Percentiles rank a stretch among this genome's conserved stretches.
These are phyloP conservation scores for Resseliella maxima DNA, from an alignment of 2,888 invertebrate species.

Conservation along the genomic window DNA sequence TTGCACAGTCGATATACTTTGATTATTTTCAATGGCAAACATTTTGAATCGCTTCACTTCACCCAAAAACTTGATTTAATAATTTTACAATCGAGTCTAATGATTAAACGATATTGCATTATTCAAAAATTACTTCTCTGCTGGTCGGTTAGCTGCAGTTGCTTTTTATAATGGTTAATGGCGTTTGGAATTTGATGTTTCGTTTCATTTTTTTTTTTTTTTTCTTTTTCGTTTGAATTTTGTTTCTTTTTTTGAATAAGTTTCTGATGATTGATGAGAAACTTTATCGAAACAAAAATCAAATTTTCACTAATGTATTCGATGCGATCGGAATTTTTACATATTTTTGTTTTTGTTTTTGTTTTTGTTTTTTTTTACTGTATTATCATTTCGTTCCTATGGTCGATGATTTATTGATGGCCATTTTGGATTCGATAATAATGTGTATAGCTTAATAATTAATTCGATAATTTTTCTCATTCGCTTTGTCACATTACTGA, in stretches of 20 bases:
- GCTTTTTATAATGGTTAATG: not conserved
- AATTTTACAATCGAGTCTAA: slow-evolving; percentile 24
- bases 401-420: not conserved
- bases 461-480: too few species aligned
- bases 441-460: too few species aligned
- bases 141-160: not conserved
- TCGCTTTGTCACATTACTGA: not conserved
- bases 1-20: not conserved
- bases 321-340: not conserved
- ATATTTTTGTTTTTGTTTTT: not conserved
- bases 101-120: slow-evolving; percentile 32
- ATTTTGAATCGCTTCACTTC: not conserved
- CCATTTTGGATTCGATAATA: too few species aligned
- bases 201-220: too few species aligned
- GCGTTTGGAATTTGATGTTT: not conserved
- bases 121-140: slow-evolving; percentile 31
- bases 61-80: not conserved
- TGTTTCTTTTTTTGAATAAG: slow-evolving; percentile 6
- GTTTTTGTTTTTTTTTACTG: not conserved
- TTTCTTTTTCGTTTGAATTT: not conserved
- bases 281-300: slow-evolving; percentile 45
- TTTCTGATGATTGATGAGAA: slow-evolving; percentile 32
- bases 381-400: not conserved
- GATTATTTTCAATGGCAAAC: not conserved
- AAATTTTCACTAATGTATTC: slow-evolving; percentile 27